phyloP scores from a whole-genome alignment of 1,140 invertebrate species.

The Delia radicum region DNA sequence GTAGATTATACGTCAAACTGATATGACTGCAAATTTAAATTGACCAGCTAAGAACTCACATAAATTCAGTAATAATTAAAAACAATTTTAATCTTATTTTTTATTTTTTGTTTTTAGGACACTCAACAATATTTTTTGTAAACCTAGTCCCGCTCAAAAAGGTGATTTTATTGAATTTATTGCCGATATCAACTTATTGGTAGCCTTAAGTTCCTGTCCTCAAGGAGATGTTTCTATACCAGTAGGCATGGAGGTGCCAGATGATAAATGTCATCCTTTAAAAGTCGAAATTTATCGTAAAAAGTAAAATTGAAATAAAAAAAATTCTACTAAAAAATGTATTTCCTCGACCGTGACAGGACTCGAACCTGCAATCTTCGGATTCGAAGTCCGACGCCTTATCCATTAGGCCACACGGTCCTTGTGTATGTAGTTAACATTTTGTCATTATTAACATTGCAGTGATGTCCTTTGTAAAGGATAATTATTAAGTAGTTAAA shows the following conservation, averaged over 20 bases:
- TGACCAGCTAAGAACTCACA: too few species aligned
- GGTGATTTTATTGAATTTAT: slow-evolving; percentile 60
- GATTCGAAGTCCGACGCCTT: slow-evolving; percentile 90
- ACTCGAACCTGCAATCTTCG: slow-evolving; percentile 89
- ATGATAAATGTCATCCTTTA: slow-evolving; percentile 56
- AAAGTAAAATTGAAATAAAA: slow-evolving; percentile 13
- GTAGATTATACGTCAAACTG: too few species aligned
- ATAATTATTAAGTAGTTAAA: background rate
- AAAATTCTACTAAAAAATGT: background rate
- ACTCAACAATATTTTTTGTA: slow-evolving; percentile 59
- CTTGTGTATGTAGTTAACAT: slow-evolving; percentile 3
- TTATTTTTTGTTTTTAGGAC: slow-evolving; percentile 36
- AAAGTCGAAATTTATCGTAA: slow-evolving; percentile 56
- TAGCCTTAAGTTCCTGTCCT: slow-evolving; percentile 57
- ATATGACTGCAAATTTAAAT: too few species aligned
- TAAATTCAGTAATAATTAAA: too few species aligned
- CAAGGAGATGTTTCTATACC: slow-evolving; percentile 57
- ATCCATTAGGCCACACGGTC: slow-evolving; percentile 87
- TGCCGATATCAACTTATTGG: slow-evolving; percentile 59
- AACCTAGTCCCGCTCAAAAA: slow-evolving; percentile 56
- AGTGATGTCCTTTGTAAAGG: background rate
- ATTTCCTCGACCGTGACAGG: slow-evolving; percentile 73
- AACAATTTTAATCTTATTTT: too few species aligned
- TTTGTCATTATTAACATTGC: background rate
- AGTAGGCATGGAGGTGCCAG: slow-evolving; percentile 54